Evolutionary conservation across 37 sponge, comb jelly and placozoan species (phyloP).

Genomic region (Ianthella basta): DNA sequence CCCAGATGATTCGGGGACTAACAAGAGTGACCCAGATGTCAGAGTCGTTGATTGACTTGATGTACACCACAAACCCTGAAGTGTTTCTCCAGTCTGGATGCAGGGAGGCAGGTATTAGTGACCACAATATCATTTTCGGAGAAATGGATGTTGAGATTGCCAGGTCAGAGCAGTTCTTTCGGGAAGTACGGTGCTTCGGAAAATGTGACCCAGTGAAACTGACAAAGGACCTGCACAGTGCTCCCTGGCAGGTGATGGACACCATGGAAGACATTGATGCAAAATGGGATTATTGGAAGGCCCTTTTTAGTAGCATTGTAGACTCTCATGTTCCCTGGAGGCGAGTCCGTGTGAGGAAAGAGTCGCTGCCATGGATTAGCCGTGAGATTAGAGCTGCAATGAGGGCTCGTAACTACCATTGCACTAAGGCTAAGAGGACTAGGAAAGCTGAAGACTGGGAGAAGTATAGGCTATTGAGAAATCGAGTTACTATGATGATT

Average conservation of each 20-base stretch:
- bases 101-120: slow-evolving; percentile 25
- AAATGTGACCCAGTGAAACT: slow-evolving; percentile 18
- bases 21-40: slow-evolving; percentile 29
- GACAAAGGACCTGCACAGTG: not conserved
- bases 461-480: slow-evolving; percentile 5
- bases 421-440: slow-evolving; percentile 31
- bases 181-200: not conserved
- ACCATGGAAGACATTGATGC: slow-evolving; percentile 34
- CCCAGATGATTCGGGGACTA: slow-evolving; percentile 16
- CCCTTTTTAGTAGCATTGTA: not conserved
- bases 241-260: slow-evolving; percentile 39
- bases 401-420: not conserved
- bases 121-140: slow-evolving; percentile 31
- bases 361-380: slow-evolving; percentile 40
- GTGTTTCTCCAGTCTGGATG: not conserved
- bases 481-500: not conserved
- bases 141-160: not conserved
- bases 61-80: slow-evolving; percentile 13
- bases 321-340: slow-evolving; percentile 17
- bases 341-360: slow-evolving; percentile 1
- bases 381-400: slow-evolving; percentile 4
- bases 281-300: slow-evolving; percentile 44
- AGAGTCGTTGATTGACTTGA: slow-evolving; percentile 15
- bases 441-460: slow-evolving; percentile 37
- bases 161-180: not conserved